Evolutionary conservation across 2,888 invertebrate genomes (phyloP), one percentile per base, ranked within the genome.

Genomic region (Drosophila borealis): DNA sequence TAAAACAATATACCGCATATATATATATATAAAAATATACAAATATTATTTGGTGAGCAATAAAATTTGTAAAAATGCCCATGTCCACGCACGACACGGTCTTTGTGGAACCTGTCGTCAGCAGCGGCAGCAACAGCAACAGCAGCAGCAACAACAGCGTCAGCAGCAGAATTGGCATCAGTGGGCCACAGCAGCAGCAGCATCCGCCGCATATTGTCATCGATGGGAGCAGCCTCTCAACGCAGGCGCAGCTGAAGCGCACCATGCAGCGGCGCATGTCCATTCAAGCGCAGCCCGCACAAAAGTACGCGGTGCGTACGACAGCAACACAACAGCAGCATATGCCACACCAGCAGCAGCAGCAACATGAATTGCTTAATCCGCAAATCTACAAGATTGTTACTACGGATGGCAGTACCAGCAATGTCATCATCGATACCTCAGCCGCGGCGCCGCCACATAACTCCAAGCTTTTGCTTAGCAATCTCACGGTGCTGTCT

Each of bases 331-430:
- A 71, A 19, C 88, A 79, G 42, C 80, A 68, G 21, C 74, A 73
- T 13, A 72, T 78, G 46, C 74, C 81, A n/a, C 81, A 79, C 13
- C 88, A 84, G 17, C 78, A 53, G 13, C 75, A 72, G 25, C 86
- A 87, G 37, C 91, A 91, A 76, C 86, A 91, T 64, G 92, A 92
- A 68, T 70, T 92, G 51, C 76, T 92, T 4, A 92, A 92, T 82
- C 92, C 91, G 45, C 92, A 92, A 76, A 91, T 92, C 54, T 91
- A 92, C 42, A 92, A 92, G 81, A 91, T 92, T 74, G 91, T 92
- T 14, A 91, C 89, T 33, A 90, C 91, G 21, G 92, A 92, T 73
- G 92, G 91, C 61, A 90, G 90, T 21, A 90, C 91, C 1, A 91
- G 92, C 61, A 92, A 92, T 66, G 90, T 92, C 77, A 90, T 92